Base-by-base conservation (phyloP, 2,113 vertebrate species). In the Ovibos moschatus region DNA sequence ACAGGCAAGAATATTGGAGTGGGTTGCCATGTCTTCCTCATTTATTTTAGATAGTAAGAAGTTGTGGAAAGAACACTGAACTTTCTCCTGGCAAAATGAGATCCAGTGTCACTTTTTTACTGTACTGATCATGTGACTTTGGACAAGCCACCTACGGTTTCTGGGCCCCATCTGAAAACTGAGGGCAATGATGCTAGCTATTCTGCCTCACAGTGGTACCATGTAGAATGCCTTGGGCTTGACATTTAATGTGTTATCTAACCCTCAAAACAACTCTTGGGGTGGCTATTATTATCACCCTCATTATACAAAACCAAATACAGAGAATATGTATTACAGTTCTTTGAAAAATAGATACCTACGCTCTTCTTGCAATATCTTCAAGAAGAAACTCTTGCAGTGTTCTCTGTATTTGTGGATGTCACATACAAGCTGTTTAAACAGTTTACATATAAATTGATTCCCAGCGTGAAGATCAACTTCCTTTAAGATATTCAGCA, bases 311-410 rank as follows among this genome's bases (percentile, higher is more conserved):
- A 92, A 97, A 90, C 83, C 23, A 93, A 94, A 95, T 67, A 60
- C 15, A 85, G 55, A 92, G 83, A 93, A 82, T 94, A 87, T 19
- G 53, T 92, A 95, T 43, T 94, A 15, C 21, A 85, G 53, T 50
- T 94, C 47, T 62, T 95, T 92, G 60, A 94, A 97, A 87, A 95
- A 89, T n/a, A 45, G 62, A 94, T 86, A 95, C 40, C 25, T 62
- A 79, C 81, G 60, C n/a, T 87, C 78, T 60, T 91, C 28, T n/a
- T 96, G 87, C 57, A 87, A 82, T n/a, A 17, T 60, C 88, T 93
- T 96, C 40, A 90, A 85, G 81, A 97, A 86, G 67, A 96, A 96
- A 92, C 74, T 23, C 53, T 93, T 83, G 11, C 33, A 55, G 53
- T 55, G 33, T 47, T 86, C 33, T 43, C 33, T 36, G 33, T 36